A percentile compares a stretch with the other conserved stretches of the same genome.
These are phyloP conservation scores for Tympanuchus pallidicinctus DNA, from an alignment of 2,113 vertebrate species.

Conservation along the genomic window DNA sequence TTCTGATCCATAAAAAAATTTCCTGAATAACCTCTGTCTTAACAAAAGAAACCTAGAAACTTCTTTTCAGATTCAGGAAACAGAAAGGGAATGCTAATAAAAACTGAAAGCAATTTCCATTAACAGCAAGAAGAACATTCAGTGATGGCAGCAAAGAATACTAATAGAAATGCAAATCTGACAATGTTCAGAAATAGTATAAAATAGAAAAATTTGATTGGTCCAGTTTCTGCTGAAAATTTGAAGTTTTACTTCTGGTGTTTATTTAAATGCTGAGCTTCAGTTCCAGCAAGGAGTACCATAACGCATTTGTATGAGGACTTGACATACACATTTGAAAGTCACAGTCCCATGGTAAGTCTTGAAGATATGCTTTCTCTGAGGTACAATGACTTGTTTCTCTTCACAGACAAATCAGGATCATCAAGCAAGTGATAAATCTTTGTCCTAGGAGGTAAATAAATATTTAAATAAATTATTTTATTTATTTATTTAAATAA, in stretches of 20 bases:
- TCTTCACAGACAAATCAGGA: neutral
- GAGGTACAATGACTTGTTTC: neutral
- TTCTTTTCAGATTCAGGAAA: neutral
- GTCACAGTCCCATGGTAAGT: neutral
- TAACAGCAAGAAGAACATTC: neutral
- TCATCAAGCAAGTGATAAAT: neutral
- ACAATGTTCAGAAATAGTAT: neutral
- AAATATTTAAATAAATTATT: too few relatives aligned
- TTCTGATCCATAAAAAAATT: neutral
- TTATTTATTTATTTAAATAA: too few relatives aligned
- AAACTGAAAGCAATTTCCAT: neutral
- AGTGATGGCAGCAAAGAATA: neutral
- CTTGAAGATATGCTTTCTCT: neutral
- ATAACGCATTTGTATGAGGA: neutral
- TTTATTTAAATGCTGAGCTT: neutral
- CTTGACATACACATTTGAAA: neutral
- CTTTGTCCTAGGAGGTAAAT: neutral
- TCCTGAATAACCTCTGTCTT: neutral
- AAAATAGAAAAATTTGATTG: neutral
- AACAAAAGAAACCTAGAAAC: neutral
- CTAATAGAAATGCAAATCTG: neutral
- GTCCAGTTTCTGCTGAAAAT: neutral
- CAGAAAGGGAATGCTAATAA: neutral
- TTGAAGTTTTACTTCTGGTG: neutral
- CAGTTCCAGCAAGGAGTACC: neutral